These are phyloP conservation scores for Tangara arthus DNA, from an alignment of 2,797 vertebrate species.

Conservation along the genomic window DNA sequence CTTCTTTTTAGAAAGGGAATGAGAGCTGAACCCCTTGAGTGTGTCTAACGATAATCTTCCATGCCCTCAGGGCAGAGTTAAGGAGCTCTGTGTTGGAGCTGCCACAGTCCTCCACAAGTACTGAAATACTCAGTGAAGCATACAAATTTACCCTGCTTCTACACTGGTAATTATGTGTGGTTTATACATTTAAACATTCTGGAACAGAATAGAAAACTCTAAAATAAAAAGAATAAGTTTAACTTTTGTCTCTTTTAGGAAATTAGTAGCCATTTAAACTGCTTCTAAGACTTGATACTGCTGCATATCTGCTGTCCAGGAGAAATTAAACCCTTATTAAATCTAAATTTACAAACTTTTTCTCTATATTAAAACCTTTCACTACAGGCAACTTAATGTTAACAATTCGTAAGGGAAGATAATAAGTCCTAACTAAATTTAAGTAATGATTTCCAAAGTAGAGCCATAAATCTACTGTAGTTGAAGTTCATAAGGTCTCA, in stretches of 20 bases:
- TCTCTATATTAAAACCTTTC: slow-evolving; percentile 7
- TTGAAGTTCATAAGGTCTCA: slow-evolving; percentile 39
- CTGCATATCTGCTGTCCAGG: background rate
- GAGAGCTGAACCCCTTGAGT: background rate
- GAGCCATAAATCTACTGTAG: slow-evolving; percentile 27
- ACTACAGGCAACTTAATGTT: slow-evolving; percentile 1
- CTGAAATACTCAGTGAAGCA: background rate
- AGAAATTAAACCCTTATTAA: background rate
- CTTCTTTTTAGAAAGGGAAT: background rate
- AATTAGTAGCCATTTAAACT: background rate
- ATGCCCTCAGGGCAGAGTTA: background rate
- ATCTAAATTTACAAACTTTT: slow-evolving; percentile 46
- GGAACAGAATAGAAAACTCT: background rate
- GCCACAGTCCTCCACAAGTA: background rate
- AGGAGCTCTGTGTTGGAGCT: background rate
- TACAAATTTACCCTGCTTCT: background rate
- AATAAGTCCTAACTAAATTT: slow-evolving; percentile 36
- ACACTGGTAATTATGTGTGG: background rate
- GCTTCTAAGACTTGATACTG: background rate
- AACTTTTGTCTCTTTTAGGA: background rate
- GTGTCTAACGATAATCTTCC: background rate
- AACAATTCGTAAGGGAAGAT: slow-evolving; percentile 47
- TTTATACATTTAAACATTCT: background rate
- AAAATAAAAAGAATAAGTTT: background rate
- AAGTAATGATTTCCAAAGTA: slow-evolving; percentile 48